A percentile compares a stretch with the other conserved stretches of the same genome.
Conservation (phyloP, 2,888 invertebrate genomes). For the Limnephilus rhombicus region DNA sequence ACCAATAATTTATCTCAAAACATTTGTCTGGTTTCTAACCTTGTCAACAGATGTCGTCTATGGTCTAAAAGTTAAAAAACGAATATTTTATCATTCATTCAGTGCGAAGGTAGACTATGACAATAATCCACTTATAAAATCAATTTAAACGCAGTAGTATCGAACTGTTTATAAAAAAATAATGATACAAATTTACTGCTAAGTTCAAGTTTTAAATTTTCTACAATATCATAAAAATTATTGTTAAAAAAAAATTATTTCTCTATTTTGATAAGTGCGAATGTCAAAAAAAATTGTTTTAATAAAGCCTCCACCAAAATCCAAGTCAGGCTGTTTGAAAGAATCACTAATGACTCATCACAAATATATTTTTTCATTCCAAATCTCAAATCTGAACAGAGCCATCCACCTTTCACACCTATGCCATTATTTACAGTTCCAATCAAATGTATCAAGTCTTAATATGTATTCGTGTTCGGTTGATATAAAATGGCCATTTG, state of each 20-base stretch:
- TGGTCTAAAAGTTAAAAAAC: not conserved
- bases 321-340: not conserved
- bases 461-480: not conserved
- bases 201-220: no score
- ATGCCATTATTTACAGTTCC: not conserved
- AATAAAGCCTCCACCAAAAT: no score
- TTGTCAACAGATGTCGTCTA: not conserved
- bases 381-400: not conserved
- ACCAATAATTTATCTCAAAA: not conserved
- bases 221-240: no score
- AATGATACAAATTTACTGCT: no score
- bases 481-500: not conserved
- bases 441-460: not conserved
- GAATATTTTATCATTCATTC: not conserved
- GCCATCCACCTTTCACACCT: not conserved
- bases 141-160: no score
- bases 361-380: no score
- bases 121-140: no score
- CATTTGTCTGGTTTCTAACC: not conserved
- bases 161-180: no score
- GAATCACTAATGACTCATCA: not conserved
- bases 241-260: no score
- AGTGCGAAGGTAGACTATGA: no score
- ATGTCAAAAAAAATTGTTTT: no score
- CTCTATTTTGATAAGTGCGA: no score